These are phyloP conservation scores for Octonoba sinensis DNA, from an alignment of 2,888 invertebrate species.

Conservation along the genomic window DNA sequence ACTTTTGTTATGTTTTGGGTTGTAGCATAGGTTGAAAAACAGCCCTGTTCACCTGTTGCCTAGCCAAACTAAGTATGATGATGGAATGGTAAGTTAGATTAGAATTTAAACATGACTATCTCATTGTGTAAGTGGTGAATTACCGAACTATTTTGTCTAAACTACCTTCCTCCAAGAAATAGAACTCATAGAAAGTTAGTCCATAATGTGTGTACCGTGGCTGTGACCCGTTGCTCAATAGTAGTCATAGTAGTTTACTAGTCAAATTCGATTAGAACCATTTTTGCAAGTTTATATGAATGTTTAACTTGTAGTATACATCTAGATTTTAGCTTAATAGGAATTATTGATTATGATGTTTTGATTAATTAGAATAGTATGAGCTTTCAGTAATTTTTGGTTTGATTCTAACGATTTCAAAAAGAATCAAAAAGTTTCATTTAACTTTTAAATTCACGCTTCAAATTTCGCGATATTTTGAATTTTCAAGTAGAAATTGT, in stretches of 20 bases:
- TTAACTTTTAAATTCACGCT: too few species aligned
- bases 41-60: slow-evolving; percentile 21
- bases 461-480: too few species aligned
- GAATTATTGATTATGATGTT: too few species aligned
- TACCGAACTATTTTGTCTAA: slow-evolving; percentile 7
- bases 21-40: slow-evolving; percentile 58
- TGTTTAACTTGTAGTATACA: slow-evolving; percentile 5
- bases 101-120: slow-evolving; percentile 43
- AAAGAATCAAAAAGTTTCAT: too few species aligned
- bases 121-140: slow-evolving; percentile 40
- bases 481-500: too few species aligned
- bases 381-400: too few species aligned
- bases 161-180: slow-evolving; percentile 25
- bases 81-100: slow-evolving; percentile 48
- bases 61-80: slow-evolving; percentile 30
- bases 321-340: too few species aligned
- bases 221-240: slow-evolving; percentile 17
- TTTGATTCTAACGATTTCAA: too few species aligned
- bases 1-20: slow-evolving; percentile 55
- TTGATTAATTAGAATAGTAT: too few species aligned
- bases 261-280: neutral
- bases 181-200: slow-evolving; percentile 41
- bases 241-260: slow-evolving; percentile 27
- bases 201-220: slow-evolving; percentile 18
- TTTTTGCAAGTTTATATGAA: slow-evolving; percentile 36